These are phyloP conservation scores for Gambusia holbrooki DNA, from an alignment of 2,113 vertebrate genomes.

Conservation along the genomic window DNA sequence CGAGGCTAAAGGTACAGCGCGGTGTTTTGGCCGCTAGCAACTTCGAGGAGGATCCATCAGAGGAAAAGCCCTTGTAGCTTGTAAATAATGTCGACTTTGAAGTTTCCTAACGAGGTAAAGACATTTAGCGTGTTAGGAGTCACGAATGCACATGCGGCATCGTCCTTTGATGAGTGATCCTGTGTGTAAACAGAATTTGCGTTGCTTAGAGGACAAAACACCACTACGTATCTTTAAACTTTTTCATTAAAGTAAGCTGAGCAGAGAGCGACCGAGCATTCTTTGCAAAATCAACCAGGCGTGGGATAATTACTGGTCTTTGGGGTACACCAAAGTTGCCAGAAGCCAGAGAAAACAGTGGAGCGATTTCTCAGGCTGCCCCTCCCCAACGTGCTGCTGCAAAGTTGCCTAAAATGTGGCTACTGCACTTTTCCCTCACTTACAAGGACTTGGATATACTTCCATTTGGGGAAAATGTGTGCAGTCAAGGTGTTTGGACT, in stretches of 20 bases:
- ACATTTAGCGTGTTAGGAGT: background rate
- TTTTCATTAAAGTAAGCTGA: too few relatives aligned
- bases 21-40: constrained; percentile 1
- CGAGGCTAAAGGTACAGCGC: constrained; percentile 24
- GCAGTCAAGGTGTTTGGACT: background rate
- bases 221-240: constrained; percentile 1
- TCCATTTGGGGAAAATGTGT: background rate
- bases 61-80: background rate
- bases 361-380: background rate
- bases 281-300: too few relatives aligned
- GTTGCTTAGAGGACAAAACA: background rate
- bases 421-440: background rate
- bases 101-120: background rate
- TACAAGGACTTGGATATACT: background rate
- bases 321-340: too few relatives aligned
- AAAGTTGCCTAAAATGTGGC: background rate
- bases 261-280: too few relatives aligned
- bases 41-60: background rate
- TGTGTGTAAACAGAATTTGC: background rate
- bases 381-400: background rate
- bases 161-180: constrained; percentile 4
- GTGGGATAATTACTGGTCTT: too few relatives aligned
- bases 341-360: background rate
- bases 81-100: constrained; percentile 13
- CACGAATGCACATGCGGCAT: too few relatives aligned